phyloP scores from a whole-genome alignment of 2,113 vertebrate genomes.

The Ictidomys tridecemlineatus region DNA sequence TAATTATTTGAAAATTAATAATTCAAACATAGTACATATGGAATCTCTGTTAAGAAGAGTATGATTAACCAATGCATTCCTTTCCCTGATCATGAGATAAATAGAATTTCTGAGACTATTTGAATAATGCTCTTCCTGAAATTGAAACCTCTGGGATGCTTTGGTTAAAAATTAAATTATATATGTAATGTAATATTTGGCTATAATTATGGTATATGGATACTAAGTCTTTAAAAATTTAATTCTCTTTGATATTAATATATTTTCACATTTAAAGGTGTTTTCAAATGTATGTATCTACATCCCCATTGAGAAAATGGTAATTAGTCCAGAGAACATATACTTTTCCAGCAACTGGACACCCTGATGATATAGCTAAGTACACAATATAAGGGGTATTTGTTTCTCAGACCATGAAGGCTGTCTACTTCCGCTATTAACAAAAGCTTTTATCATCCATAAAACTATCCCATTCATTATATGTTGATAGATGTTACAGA shows the following conservation, averaged over 20 bases:
- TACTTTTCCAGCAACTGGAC: not conserved
- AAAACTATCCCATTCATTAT: not conserved
- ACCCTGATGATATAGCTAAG: not conserved
- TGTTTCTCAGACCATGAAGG: not conserved
- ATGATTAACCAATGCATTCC: not conserved
- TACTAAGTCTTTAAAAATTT: not conserved
- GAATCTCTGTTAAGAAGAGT: not conserved
- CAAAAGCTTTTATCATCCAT: not conserved
- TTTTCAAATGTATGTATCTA: conserved; percentile 9
- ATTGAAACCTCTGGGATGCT: not conserved
- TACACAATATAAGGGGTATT: not conserved
- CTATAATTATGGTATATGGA: not conserved
- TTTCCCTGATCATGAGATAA: not conserved
- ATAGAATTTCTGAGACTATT: not conserved
- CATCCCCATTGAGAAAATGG: not conserved
- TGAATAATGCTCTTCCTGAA: not conserved
- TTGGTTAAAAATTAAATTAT: conserved; percentile 3
- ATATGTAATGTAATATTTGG: not conserved
- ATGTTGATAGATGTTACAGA: not conserved
- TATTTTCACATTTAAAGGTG: not conserved
- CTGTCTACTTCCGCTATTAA: not conserved
- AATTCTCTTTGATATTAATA: not conserved
- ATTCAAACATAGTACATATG: not conserved
- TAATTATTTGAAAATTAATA: conserved; percentile 15
- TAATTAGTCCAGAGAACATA: not conserved